These are phyloP conservation scores for Agelaius tricolor DNA, from an alignment of 2,113 vertebrate species.

Conservation along the genomic window DNA sequence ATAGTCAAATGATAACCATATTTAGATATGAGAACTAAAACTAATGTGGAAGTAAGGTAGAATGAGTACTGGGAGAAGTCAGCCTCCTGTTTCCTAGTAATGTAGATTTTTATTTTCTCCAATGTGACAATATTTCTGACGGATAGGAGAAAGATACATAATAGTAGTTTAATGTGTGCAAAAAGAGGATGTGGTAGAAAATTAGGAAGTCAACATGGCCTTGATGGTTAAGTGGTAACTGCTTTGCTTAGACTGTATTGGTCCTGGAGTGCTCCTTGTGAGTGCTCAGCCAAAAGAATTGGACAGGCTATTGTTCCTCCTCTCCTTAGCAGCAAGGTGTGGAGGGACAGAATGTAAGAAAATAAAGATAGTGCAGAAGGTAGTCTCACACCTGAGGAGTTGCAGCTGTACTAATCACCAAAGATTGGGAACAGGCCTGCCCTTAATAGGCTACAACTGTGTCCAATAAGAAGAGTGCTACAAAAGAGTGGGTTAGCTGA, in stretches of 20 bases:
- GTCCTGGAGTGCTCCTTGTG: not conserved
- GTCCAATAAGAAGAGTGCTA: too few species aligned
- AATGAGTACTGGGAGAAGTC: not conserved
- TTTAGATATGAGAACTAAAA: not conserved
- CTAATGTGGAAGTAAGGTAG: not conserved
- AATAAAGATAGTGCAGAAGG: too few species aligned
- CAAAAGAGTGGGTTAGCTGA: too few species aligned
- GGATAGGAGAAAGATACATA: not conserved
- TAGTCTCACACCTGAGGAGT: too few species aligned
- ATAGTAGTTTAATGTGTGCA: not conserved
- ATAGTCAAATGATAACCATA: constrained; percentile 12
- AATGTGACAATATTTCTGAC: not conserved
- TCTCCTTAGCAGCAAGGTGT: not conserved
- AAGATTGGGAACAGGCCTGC: too few species aligned
- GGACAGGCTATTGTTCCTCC: not conserved
- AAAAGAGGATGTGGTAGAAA: not conserved
- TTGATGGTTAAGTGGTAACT: not conserved
- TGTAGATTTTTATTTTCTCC: not conserved
- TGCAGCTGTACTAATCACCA: too few species aligned
- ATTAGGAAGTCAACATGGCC: not conserved
- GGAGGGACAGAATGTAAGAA: too few species aligned
- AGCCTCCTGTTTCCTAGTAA: not conserved
- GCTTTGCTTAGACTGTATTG: not conserved
- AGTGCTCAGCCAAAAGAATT: not conserved
- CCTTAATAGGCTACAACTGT: too few species aligned